Evolutionary conservation across 2,797 vertebrate species (phyloP).

Genomic region (Oreortyx pictus): DNA sequence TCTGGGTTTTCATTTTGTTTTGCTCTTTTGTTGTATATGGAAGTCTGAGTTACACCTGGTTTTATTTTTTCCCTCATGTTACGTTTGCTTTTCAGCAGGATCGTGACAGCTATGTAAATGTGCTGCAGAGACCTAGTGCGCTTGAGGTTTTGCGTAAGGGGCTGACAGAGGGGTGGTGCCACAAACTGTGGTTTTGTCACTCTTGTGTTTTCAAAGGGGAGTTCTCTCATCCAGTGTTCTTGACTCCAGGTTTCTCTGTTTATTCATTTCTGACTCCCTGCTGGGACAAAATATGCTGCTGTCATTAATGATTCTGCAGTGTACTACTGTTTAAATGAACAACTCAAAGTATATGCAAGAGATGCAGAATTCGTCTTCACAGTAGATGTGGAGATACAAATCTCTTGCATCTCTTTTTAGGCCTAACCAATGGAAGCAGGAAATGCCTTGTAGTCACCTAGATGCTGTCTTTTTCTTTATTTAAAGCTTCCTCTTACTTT

Average conservation of each 20-base stretch:
- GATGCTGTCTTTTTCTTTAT: neutral
- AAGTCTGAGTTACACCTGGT: conserved; percentile 47
- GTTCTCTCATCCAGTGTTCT: neutral
- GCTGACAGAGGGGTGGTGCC: conserved; percentile 19
- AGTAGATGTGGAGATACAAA: neutral
- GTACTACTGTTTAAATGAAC: neutral
- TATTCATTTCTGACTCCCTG: neutral
- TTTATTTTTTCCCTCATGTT: conserved; percentile 59
- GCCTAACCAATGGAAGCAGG: neutral
- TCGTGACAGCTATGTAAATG: neutral
- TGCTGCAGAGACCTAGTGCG: conserved; percentile 13
- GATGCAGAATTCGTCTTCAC: neutral
- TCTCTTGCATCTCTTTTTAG: neutral
- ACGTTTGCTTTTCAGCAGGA: conserved; percentile 65
- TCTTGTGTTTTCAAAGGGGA: neutral
- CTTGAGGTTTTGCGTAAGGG: conserved; percentile 12
- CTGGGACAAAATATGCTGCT: neutral
- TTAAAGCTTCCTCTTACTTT: conserved; percentile 20
- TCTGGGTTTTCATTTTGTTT: conserved; percentile 72
- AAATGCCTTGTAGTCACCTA: neutral
- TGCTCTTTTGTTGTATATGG: conserved; percentile 67
- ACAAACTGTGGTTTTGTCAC: neutral
- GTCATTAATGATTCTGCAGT: neutral
- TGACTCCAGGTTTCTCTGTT: conserved; percentile 7
- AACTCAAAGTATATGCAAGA: neutral